Evolutionary conservation across 2,888 invertebrate genomes (phyloP), one percentile per base, ranked within the genome.

Genomic region (Cryptophagus acutangulus): DNA sequence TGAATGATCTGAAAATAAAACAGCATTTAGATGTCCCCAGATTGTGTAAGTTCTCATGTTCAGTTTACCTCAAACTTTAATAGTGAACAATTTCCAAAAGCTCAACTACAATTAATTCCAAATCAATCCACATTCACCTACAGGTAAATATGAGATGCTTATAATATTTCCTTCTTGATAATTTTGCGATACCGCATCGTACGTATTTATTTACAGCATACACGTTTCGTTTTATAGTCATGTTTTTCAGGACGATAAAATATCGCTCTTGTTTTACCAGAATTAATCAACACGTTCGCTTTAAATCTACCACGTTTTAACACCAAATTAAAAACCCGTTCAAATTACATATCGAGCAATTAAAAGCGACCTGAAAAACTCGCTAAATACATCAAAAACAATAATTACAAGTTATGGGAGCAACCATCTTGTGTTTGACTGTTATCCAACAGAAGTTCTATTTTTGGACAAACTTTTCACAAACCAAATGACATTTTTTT

Each of bases 1-100:
- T 56, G 59, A 60, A 61, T 62, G 62, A 63, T 66, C 67, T 67
- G 58, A 70, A 70, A 70, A 69, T 69, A 70, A 70, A 69, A 69
- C 68, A 67, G 60, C 65, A 62, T 63, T 57, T 55, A 66, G 63
- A 63, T 66, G 66, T 68, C 66, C 66, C 66, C 65, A 61, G 65
- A 67, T 65, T 63, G 59, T 59, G 55, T 59, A 61, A 58, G 59
- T 61, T 38, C 35, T 34, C 47, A 20, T 52, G 50, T 51, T 62
- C 62, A 63, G 63, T 65, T 64, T 59, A 57, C 52, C 55, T 48
- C 55, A 57, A 59, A 55, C 60, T 52, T 55, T 56, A 54, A 55
- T 49, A 49, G 55, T 60, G 62, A n/a, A n/a, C n/a, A n/a, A n/a
- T n/a, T n/a, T n/a, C n/a, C n/a, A n/a, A n/a, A n/a, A n/a, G n/a